Evolutionary conservation across 2,113 vertebrate species (phyloP).

Genomic region (Sula dactylatra): DNA sequence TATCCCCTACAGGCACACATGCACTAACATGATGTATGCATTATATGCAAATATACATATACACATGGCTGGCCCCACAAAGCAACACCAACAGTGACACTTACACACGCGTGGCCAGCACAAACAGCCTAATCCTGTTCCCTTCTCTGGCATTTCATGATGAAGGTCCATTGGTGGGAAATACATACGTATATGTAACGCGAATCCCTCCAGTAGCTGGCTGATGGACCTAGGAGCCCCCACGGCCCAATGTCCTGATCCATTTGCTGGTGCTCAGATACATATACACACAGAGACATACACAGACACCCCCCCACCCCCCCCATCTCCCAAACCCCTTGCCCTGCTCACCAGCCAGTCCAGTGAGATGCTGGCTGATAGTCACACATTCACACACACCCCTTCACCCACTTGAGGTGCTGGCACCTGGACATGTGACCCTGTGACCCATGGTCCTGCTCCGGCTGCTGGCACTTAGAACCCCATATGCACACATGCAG

Average conservation of each 20-base stretch:
- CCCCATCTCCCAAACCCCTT: neutral
- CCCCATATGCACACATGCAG: too few species aligned
- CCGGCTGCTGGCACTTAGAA: neutral
- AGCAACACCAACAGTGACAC: neutral
- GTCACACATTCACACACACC: neutral
- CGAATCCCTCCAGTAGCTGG: neutral
- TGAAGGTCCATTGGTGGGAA: neutral
- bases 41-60: neutral
- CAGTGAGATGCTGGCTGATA: neutral
- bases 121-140: neutral
- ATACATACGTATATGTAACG: fast-evolving
- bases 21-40: fast-evolving
- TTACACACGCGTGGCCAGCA: neutral
- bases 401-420: fast-evolving
- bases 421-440: fast-evolving
- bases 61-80: neutral
- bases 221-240: fast-evolving
- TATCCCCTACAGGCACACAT: fast-evolving
- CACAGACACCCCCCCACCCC: fast-evolving
- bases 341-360: neutral
- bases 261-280: neutral
- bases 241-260: neutral
- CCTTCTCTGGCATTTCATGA: neutral
- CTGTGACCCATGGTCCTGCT: neutral
- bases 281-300: too few species aligned